Base-by-base conservation (phyloP, 1,140 invertebrate genomes). In the Hyposmocoma kahamanoa region DNA sequence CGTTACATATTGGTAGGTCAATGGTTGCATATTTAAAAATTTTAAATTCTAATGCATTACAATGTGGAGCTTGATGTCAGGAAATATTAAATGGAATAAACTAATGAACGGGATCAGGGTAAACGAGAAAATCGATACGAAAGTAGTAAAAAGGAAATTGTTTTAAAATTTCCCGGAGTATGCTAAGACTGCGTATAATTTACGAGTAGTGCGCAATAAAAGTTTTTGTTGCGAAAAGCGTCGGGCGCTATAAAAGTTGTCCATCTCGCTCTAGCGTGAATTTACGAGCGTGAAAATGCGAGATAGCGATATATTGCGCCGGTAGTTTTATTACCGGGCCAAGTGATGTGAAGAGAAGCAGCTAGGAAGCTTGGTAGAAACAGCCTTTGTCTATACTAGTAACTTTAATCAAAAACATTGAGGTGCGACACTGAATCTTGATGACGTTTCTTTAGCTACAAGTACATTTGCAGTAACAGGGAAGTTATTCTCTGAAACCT, bases 151-250 rank as follows among this genome's bases (percentile, higher is more conserved):
- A 48, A 45, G 22, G 38, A 21, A 49, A 49, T 53, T 53, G 42
- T 43, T 53, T 48, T 43, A 32, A 54, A 54, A 59, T 42, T 62
- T 56, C 59, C 67, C 45, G 47, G 63, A 54, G 56, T 19, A 19
- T 32, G 56, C 59, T 59, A 68, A 72, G 66, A 65, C 71, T 74
- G 59, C 67, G 66, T 75, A 66, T 63, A 73, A 78, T 79, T 79
- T 81, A 81, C 73, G 77, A 81, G 70, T 72, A 56, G n/a, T n/a
- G n/a, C 66, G 59, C 59, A 63, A 72, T 79, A 74, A 82, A 79
- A 79, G 53, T 76, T 79, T 82, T 82, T 82, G 75, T 79, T 67
- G 62, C 61, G 64, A 72, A 73, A 77, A 76, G 59, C 59, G 63
- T 60, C 61, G 56, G 56, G 46, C 47, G 62, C 66, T 62, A 72